A percentile compares a stretch with the other conserved stretches of the same genome.
Evolutionary conservation across 1,140 invertebrate genomes (phyloP).

Genomic region (Drosophila melanica): DNA sequence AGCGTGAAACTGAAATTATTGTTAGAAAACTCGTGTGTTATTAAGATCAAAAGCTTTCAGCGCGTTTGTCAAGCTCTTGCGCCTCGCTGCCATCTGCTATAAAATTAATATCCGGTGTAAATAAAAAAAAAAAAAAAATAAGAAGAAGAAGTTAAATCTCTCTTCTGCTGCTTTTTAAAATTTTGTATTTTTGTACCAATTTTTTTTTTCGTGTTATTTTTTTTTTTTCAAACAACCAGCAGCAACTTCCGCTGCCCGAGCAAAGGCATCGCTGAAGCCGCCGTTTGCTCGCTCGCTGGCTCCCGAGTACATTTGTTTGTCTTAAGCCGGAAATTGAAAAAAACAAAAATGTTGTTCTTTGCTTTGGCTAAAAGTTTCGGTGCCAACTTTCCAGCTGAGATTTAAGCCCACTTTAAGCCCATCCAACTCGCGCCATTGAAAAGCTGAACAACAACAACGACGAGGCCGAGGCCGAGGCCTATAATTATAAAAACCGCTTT

Average conservation of each 20-base stretch:
- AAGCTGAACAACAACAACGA: background rate
- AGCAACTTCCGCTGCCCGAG: constrained; percentile 66
- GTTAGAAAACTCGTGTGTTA: constrained; percentile 47
- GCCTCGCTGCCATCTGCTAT: constrained; percentile 62
- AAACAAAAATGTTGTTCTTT: constrained; percentile 67
- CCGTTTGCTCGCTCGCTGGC: constrained; percentile 30
- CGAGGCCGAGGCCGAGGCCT: constrained; percentile 32
- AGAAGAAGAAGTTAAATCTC: constrained; percentile 51
- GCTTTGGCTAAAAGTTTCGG: constrained; percentile 62
- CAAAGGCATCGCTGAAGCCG: constrained; percentile 30
- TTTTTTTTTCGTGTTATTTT: constrained; percentile 47
- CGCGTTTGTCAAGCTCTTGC: constrained; percentile 69
- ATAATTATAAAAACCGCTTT: constrained; percentile 78
- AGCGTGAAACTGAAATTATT: constrained; percentile 72
- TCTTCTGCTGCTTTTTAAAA: constrained; percentile 11
- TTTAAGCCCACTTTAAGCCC: constrained; percentile 17
- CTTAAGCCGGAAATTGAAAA: constrained; percentile 82
- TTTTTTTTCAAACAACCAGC: constrained; percentile 69
- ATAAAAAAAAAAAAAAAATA: no score
- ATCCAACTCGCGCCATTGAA: background rate
- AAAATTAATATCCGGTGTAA: constrained; percentile 82
- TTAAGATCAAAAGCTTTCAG: constrained; percentile 70
- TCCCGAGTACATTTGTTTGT: constrained; percentile 74
- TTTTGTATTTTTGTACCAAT: constrained; percentile 14
- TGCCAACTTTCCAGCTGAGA: constrained; percentile 39